Evolutionary conservation across 2,888 invertebrate genomes (phyloP).

Genomic region (Clitarchus hookeri): DNA sequence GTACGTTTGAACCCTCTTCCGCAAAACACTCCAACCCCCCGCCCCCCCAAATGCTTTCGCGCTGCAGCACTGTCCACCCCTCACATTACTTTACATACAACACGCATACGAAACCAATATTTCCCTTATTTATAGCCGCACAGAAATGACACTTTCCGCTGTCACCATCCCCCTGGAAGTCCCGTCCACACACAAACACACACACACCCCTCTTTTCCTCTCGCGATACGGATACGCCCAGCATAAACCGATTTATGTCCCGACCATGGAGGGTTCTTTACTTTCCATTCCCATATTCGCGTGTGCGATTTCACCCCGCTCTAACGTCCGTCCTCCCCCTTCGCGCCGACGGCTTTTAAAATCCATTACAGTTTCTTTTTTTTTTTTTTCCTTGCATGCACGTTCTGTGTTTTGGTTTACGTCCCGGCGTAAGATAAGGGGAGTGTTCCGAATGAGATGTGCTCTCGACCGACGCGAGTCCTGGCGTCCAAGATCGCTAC

Average conservation of each 20-base stretch:
- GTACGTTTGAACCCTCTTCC: not conserved
- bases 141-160: constrained; percentile 38
- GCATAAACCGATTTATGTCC: constrained; percentile 14
- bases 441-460: not conserved
- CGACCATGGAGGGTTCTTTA: not conserved
- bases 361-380: not conserved
- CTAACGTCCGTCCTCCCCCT: not conserved
- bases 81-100: not conserved
- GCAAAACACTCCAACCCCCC: not conserved
- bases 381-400: not conserved
- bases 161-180: not conserved
- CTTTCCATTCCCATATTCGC: constrained; percentile 7
- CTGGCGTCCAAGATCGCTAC: not conserved
- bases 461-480: not conserved
- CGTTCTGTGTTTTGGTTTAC: constrained; percentile 3
- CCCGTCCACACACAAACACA: not conserved
- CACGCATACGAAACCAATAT: constrained; percentile 27
- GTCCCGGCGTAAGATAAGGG: constrained; percentile 6
- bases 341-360: not conserved
- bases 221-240: not conserved
- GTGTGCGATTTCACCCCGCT: not conserved
- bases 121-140: constrained; percentile 39
- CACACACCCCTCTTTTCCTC: not conserved
- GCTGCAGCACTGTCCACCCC: not conserved
- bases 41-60: not conserved